Base-by-base conservation (phyloP, 1,140 invertebrate species). In the Calephelis virginiensis region DNA sequence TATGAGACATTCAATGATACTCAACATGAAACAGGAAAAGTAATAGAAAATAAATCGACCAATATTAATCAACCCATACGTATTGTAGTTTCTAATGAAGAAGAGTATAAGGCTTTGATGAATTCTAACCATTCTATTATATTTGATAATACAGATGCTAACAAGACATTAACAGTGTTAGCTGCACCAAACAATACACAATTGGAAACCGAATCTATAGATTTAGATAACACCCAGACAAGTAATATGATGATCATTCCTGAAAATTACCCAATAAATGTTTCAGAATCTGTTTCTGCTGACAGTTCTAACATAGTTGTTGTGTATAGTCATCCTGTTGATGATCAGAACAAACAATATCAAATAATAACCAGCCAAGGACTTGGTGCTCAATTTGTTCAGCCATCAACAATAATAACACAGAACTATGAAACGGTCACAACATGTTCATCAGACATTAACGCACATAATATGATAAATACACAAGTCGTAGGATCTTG, bases 231-330 rank as follows among this genome's bases (percentile, higher is more conserved):
- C 56, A 67, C 83, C 40, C 83, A 82, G 70, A 64, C 80, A 67
- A 88, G 79, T 83, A 81, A 90, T 60, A 91, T 92, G 88, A 88
- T 92, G 82, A 85, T 92, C 49, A 86, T 90, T 62, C 88, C 79
- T 74, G 80, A 90, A 62, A 78, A 89, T 66, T 92, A 83, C 73
- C 81, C 85, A 63, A 76, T 92, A 43, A 90, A 83, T 83, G 89
- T 89, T 43, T 72, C 85, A 61, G 83, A 90, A 73, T 70, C 85
- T 12, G 85, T 92, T 48, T 69, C 85, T 45, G 69, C 80, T 46
- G 89, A 93, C 62, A 93, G 93, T 80, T 92, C 92, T 7, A 94
- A 93, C 72, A 93, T 93, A 77, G 93, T 94, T 28, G 93, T 93
- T 43, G 89, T 94, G n/a, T 94, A 93, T 64, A 93, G 92, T 77